phyloP scores from a whole-genome alignment of 2,113 vertebrate genomes.

The Micromys minutus region DNA sequence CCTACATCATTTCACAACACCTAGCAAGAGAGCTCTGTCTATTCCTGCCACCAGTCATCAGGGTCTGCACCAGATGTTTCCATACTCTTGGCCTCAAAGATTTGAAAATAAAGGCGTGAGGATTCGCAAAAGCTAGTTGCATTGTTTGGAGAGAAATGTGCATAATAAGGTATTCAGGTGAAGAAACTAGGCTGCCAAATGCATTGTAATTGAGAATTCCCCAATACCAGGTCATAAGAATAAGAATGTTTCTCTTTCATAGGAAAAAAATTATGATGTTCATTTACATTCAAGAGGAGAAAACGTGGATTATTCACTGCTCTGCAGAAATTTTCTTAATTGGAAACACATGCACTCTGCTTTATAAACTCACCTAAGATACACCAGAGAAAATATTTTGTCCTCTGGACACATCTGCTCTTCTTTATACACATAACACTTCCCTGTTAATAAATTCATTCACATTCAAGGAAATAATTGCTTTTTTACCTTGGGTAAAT shows the following conservation, averaged over 20 bases:
- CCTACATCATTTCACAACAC: not conserved
- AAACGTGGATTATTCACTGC: constrained; percentile 35
- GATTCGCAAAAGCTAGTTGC: not conserved
- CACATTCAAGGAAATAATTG: constrained; percentile 1
- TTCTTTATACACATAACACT: not conserved
- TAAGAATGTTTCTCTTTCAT: not conserved
- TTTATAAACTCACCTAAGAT: constrained; percentile 33
- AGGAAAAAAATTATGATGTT: constrained; percentile 20
- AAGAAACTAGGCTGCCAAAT: not conserved
- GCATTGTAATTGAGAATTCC: not conserved
- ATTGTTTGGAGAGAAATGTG: not conserved
- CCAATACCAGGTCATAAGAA: not conserved
- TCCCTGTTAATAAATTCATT: not conserved
- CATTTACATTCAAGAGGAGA: constrained; percentile 50
- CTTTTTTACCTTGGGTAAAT: constrained; percentile 3
- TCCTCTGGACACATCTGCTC: not conserved
- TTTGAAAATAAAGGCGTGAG: not conserved
- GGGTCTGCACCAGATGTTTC: not conserved
- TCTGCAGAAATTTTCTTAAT: constrained; percentile 60
- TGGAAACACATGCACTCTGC: constrained; percentile 46
- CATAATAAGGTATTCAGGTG: not conserved
- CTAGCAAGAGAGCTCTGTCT: not conserved
- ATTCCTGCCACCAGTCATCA: not conserved
- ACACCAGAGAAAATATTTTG: constrained; percentile 44
- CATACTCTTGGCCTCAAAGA: not conserved